These are phyloP conservation scores for Leptoclinus maculatus DNA, from an alignment of 2,797 vertebrate genomes.

Conservation along the genomic window DNA sequence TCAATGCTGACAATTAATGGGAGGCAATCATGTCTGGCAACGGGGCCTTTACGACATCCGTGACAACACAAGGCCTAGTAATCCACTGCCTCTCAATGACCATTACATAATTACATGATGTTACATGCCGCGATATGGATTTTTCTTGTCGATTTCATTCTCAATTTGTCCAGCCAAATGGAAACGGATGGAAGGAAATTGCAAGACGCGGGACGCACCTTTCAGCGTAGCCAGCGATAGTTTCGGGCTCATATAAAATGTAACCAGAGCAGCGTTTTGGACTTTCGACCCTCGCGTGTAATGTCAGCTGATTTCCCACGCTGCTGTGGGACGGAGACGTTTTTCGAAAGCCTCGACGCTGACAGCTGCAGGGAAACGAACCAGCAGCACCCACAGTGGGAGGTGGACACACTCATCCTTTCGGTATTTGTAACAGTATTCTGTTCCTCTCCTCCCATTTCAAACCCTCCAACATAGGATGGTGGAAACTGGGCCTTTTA, in stretches of 20 bases:
- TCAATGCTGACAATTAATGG: slow-evolving; percentile 39
- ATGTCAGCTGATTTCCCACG: slow-evolving; percentile 59
- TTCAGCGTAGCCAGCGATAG: slow-evolving; percentile 12
- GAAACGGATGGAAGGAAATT: slow-evolving; percentile 34
- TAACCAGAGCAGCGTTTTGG: slow-evolving; percentile 43
- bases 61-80: slow-evolving; percentile 54
- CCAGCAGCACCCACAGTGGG: slow-evolving; percentile 11
- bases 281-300: slow-evolving; percentile 24
- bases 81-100: slow-evolving; percentile 38
- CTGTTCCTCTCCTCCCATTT: neutral
- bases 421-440: neutral
- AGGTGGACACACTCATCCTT: neutral
- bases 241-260: slow-evolving; percentile 49
- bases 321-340: slow-evolving; percentile 32
- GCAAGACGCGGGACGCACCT: slow-evolving; percentile 1
- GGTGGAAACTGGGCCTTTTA: neutral
- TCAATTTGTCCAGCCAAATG: slow-evolving; percentile 40
- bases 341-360: slow-evolving; percentile 44
- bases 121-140: slow-evolving; percentile 28
- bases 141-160: slow-evolving; percentile 52
- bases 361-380: slow-evolving; percentile 43
- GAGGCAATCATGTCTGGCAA: slow-evolving; percentile 53
- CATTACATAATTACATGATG: slow-evolving; percentile 42
- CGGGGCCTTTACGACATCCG: slow-evolving; percentile 28
- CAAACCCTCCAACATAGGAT: neutral